Conservation (phyloP, 2,797 vertebrate genomes). For the Acipenser ruthenus region DNA sequence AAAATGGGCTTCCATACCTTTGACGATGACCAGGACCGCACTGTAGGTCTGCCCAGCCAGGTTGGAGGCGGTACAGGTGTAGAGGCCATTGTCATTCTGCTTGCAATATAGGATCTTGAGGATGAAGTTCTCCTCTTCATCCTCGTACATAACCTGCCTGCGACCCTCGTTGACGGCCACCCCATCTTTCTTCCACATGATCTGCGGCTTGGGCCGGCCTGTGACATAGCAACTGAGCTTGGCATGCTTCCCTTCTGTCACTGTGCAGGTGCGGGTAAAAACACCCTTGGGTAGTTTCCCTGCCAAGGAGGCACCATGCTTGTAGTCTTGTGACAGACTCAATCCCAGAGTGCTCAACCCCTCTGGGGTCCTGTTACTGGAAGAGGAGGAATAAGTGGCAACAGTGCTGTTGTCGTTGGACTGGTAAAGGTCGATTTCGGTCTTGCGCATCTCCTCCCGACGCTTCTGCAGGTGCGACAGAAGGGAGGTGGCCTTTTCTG, state of each 20-base stretch:
- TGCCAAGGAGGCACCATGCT: slow-evolving; percentile 52
- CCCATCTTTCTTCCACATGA: slow-evolving; percentile 92
- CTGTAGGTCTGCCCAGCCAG: slow-evolving; percentile 96
- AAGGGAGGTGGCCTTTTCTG: slow-evolving; percentile 69
- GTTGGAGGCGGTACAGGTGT: slow-evolving; percentile 95
- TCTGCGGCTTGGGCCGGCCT: slow-evolving; percentile 89
- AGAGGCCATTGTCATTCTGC: slow-evolving; percentile 85
- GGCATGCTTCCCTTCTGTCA: slow-evolving; percentile 93
- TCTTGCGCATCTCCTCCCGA: slow-evolving; percentile 79
- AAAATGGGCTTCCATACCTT: slow-evolving; percentile 65
- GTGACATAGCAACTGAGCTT: slow-evolving; percentile 97
- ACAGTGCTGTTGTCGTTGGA: slow-evolving; percentile 38
- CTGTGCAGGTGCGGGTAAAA: slow-evolving; percentile 79
- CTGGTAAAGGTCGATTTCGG: slow-evolving; percentile 58
- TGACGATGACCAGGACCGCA: slow-evolving; percentile 86
- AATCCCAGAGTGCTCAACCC: slow-evolving; percentile 30
- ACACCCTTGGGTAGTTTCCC: slow-evolving; percentile 64
- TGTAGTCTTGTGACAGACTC: slow-evolving; percentile 51
- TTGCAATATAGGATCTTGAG: slow-evolving; percentile 96
- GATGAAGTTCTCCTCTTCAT: slow-evolving; percentile 95
- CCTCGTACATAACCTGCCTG: slow-evolving; percentile 87
- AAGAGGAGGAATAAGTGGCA: slow-evolving; percentile 32
- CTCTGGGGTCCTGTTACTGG: slow-evolving; percentile 24
- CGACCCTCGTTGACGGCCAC: slow-evolving; percentile 77
- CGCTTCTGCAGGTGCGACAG: slow-evolving; percentile 87